Evolutionary conservation across 2,113 vertebrate species (phyloP), one percentile per base, ranked within the genome.

Genomic region (Otolemur garnettii): DNA sequence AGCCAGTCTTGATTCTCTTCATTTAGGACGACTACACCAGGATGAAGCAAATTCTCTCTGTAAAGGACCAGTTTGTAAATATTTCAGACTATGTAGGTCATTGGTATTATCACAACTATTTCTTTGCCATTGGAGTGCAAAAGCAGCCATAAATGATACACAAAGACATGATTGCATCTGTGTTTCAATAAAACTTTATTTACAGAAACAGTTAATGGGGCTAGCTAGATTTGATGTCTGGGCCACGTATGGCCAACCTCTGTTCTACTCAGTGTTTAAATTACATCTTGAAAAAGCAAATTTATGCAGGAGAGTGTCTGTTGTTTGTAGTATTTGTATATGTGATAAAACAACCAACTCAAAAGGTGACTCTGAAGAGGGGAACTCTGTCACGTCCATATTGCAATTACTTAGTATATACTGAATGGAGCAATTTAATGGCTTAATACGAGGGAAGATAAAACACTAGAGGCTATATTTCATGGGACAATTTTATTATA

Each of bases 401-500:
- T 66, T 87, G 45, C 35, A 93, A 33, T 85, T 90, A 62, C n/a
- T 92, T 80, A 77, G 21, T 50, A 26, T 66, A 50, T 90, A 78
- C 62, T 90, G 45, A 97, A 93, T 28, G 22, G 15, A 50, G 14
- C 7, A 57, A 95, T 53, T 92, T 84, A 92, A 83, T 74, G 71
- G 30, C 45, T 90, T 89, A 94, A 50, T 62, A 59, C 22, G 7
- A 26, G 21, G 26, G 13, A 94, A 87, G 38, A 95, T 93, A 96
- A 96, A 96, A 89, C 53, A 62, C 64, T 68, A 35, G 18, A 80
- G 11, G 38, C 87, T 60, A 21, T 66, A 86, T 91, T 94, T 93
- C 79, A 91, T 74, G 19, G 75, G 64, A 74, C n/a, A 81, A 95
- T 87, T 93, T 96, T 95, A 79, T 81, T 72, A 55, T 57, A 72